These are phyloP conservation scores for Patella depressa DNA, from an alignment of 2,888 invertebrate species.

Conservation along the genomic window DNA sequence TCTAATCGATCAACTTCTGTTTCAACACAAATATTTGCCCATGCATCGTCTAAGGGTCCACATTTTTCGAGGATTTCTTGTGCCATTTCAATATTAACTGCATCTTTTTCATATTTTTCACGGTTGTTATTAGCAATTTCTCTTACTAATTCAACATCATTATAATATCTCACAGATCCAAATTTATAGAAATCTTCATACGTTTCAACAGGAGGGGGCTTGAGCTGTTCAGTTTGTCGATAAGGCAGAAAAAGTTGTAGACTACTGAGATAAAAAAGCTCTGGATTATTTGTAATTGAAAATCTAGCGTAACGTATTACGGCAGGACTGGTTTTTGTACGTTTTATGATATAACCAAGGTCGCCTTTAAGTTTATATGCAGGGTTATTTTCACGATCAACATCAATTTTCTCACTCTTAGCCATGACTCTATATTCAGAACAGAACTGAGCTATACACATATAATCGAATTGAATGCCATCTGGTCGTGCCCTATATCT, in stretches of 20 bases:
- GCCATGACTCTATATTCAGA: slow-evolving; percentile 23
- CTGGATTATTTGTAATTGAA: background rate
- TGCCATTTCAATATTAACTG: background rate
- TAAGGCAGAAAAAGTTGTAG: slow-evolving; percentile 17
- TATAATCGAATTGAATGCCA: background rate
- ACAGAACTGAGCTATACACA: slow-evolving; percentile 12
- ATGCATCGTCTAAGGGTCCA: slow-evolving; percentile 13
- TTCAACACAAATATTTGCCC: slow-evolving; percentile 10
- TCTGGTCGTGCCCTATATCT: background rate
- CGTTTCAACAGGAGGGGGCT: background rate
- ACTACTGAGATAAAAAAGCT: slow-evolving; percentile 9
- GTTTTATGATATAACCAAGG: slow-evolving; percentile 9
- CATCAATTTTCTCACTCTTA: background rate
- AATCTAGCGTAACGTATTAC: slow-evolving; percentile 6
- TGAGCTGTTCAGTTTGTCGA: background rate
- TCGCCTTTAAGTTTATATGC: background rate
- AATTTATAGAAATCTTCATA: slow-evolving; percentile 1
- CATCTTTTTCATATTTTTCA: slow-evolving; percentile 7
- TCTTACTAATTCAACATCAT: background rate
- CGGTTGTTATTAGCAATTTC: background rate
- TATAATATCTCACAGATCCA: background rate
- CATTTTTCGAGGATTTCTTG: background rate
- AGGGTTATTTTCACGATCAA: slow-evolving; percentile 1
- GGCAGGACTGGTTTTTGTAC: background rate
- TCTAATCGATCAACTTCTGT: slow-evolving; percentile 8